Base-by-base conservation (phyloP, 2,888 invertebrate species). In the Amphipyra tragopoginis region DNA sequence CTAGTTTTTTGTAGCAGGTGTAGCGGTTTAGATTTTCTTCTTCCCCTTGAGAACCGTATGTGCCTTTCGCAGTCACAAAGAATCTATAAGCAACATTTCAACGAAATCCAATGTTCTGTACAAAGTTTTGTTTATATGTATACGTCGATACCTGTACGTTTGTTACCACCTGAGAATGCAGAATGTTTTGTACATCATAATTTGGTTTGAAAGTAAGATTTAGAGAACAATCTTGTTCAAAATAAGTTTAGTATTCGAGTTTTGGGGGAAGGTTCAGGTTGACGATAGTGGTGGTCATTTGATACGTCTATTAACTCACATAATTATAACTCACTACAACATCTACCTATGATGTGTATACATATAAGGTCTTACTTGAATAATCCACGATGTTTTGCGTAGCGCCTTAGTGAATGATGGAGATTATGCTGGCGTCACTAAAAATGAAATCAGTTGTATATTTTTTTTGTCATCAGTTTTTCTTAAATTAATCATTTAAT, bases 31-130 rank as follows among this genome's bases (percentile, higher is more conserved):
- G 36, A 56, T 61, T 64, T 56, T 63, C 15, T 54, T 5, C 7
- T 40, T 49, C 51, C 67, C 53, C 58, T 33, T 14, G 73, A 64
- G 73, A 61, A 48, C 40, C 15, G 9, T 59, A 9, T 40, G 49
- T 39, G 49, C 57, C 54, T 65, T 64, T 68, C 48, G 67, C 44
- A 64, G 72, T 72, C 77, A 76, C 74, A 76, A 64, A 68, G 73
- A 76, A 76, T 68, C 45, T 53, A 51, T 57, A 59, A 64, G 54
- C 40, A 67, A 72, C 55, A 63, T 75, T 53, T 52, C 67, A 63
- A 52, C 49, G 43, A 59, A 69, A 71, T 71, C 52, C 61, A 71
- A 65, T 65, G 44, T 65, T 56, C 21, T 53, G 40, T 42, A 42
- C 29, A 61, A 71, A 70, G 38, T 70, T 65, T 60, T 55, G 44